Base-by-base conservation (phyloP, 1,140 invertebrate genomes). In the Bombus fervidus region DNA sequence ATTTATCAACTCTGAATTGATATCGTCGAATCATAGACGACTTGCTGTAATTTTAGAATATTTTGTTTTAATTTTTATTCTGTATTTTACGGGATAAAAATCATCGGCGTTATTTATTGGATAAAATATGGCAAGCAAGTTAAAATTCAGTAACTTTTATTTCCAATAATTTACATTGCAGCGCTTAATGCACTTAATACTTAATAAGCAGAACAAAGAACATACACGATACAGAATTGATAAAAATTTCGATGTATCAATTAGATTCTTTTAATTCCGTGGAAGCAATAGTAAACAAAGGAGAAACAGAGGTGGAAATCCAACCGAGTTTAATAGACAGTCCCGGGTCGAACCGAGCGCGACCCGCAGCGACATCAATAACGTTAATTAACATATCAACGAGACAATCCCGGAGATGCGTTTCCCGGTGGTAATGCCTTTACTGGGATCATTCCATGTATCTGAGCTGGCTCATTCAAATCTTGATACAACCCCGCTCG, bases 371-470 rank as follows among this genome's bases (percentile, higher is more conserved):
- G 69, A 64, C 87, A 90, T 90, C 90, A 90, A 92, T 92, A 92
- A 91, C 85, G 86, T 92, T 92, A 91, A 92, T 92, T 92, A 92
- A 90, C 91, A 90, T 91, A 91, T 92, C 87, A 89, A 84, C 82
- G 80, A 86, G 87, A 86, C 87, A 86, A 83, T 87, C 79, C 81
- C 39, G 83, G 76, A 86, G 86, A 89, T 68, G 81, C 66, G 86
- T 85, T 86, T 89, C 83, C 80, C 82, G 53, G 82, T 69, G 82
- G 80, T 80, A 81, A 88, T 82, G 53, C 86, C 66, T 83, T 86
- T 78, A 83, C 75, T 66, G 47, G 53, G 73, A 72, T 22, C 81
- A n/a, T 71, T 73, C 76, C 53, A 81, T 91, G 87, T 91, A 87
- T 78, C 86, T 73, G 81, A 83, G 81, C 81, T 72, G 81, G 84